Conservation (phyloP, 2,888 invertebrate species). For the Ptychoptera contaminata region DNA sequence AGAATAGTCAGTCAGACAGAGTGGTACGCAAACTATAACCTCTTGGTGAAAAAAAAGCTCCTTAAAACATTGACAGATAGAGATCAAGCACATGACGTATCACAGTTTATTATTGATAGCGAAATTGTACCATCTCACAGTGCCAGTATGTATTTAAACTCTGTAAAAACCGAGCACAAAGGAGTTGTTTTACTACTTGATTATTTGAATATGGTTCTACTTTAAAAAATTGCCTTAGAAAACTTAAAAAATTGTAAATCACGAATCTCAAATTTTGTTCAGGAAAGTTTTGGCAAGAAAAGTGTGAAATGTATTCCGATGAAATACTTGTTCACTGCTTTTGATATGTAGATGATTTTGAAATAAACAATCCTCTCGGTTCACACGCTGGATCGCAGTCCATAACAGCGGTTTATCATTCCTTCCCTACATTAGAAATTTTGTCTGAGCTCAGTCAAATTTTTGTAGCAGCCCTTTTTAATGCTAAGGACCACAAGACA, state of each 20-base stretch:
- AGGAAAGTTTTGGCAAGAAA: constrained; percentile 6
- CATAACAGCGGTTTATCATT: not conserved
- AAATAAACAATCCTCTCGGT: constrained; percentile 1
- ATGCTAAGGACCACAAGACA: not conserved
- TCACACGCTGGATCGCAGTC: not conserved
- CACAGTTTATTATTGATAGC: constrained; percentile 2
- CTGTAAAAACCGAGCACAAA: no score
- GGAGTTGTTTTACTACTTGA: not conserved
- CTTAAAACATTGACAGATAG: constrained; percentile 1
- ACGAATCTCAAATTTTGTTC: constrained; percentile 3
- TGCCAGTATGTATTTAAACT: not conserved
- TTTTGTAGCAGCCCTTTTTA: not conserved
- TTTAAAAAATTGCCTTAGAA: constrained; percentile 1
- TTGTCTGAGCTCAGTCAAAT: constrained; percentile 1
- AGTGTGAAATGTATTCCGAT: constrained; percentile 1
- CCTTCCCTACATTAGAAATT: no score
- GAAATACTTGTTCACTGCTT: no score
- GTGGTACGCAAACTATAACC: no score
- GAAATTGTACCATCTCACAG: not conserved
- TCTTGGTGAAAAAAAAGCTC: no score
- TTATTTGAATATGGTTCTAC: constrained; percentile 1
- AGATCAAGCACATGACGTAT: not conserved
- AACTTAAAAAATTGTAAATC: not conserved
- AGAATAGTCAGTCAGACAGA: no score
- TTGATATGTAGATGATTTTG: not conserved